phyloP scores from a whole-genome alignment of 2,888 invertebrate genomes.

The Aricia artaxerxes region DNA sequence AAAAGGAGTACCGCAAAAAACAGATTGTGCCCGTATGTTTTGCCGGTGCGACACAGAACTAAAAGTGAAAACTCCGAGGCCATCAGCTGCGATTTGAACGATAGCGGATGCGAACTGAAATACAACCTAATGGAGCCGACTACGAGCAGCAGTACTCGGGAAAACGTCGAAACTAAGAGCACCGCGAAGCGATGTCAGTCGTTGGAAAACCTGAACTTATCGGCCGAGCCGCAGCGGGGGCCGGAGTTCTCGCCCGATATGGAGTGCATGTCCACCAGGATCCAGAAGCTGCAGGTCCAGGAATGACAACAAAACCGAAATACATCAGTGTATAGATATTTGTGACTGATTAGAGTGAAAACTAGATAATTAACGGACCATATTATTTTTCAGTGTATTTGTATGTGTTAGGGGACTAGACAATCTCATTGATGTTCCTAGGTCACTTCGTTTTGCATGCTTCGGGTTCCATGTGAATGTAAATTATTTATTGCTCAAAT shows the following conservation, averaged over 20 bases:
- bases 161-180: slow-evolving; percentile 55
- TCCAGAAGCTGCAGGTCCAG: slow-evolving; percentile 82
- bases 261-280: slow-evolving; percentile 82
- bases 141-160: slow-evolving; percentile 58
- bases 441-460: slow-evolving; percentile 59
- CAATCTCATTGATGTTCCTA: slow-evolving; percentile 63
- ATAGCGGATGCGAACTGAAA: slow-evolving; percentile 59
- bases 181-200: slow-evolving; percentile 82
- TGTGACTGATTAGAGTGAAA: slow-evolving; percentile 49
- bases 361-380: slow-evolving; percentile 58
- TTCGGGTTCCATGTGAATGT: slow-evolving; percentile 41
- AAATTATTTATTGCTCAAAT: slow-evolving; percentile 43
- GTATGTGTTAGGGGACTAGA: slow-evolving; percentile 54
- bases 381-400: slow-evolving; percentile 67
- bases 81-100: slow-evolving; percentile 60
- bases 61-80: slow-evolving; percentile 83
- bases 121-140: slow-evolving; percentile 66
- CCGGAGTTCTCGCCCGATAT: slow-evolving; percentile 75
- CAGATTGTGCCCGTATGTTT: slow-evolving; percentile 81
- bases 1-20: slow-evolving; percentile 75
- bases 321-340: slow-evolving; percentile 30
- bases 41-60: slow-evolving; percentile 80
- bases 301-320: slow-evolving; percentile 65
- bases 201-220: slow-evolving; percentile 78
- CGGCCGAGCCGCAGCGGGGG: slow-evolving; percentile 60